phyloP scores from a whole-genome alignment of 2,113 vertebrate genomes.

The Takifugu flavidus region DNA sequence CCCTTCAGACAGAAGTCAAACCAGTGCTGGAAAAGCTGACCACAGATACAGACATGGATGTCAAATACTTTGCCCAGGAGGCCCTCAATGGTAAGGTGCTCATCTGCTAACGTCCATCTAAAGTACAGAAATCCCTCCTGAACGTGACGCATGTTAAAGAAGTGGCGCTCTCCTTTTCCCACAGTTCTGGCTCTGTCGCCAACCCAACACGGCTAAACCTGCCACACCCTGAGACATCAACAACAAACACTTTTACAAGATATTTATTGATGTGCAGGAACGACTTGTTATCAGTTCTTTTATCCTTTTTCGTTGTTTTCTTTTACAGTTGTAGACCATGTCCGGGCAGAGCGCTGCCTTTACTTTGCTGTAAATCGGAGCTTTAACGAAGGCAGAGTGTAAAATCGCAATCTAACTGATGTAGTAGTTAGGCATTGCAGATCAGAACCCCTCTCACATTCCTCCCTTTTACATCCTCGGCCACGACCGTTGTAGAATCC shows the following conservation, averaged over 20 bases:
- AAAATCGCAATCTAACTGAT: constrained; percentile 55
- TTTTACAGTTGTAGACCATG: constrained; percentile 43
- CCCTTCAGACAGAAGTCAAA: constrained; percentile 85
- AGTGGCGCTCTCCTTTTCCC: neutral
- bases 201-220: constrained; percentile 41
- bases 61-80: constrained; percentile 92
- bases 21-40: constrained; percentile 84
- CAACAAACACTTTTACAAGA: constrained; percentile 62
- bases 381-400: constrained; percentile 49
- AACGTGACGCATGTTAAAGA: no score
- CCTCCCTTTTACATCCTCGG: constrained; percentile 30
- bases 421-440: constrained; percentile 39
- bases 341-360: constrained; percentile 41
- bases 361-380: constrained; percentile 61
- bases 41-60: constrained; percentile 87
- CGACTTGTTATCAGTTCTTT: constrained; percentile 64
- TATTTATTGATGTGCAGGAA: constrained; percentile 81
- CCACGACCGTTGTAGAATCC: constrained; percentile 19
- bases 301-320: constrained; percentile 36
- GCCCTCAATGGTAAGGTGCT: constrained; percentile 81
- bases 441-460: constrained; percentile 52
- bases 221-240: constrained; percentile 44
- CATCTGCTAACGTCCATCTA: neutral
- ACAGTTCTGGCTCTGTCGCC: constrained; percentile 72
- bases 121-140: neutral